These are phyloP conservation scores for Ferrisia virgata DNA, from an alignment of 2,888 invertebrate species.

Conservation along the genomic window DNA sequence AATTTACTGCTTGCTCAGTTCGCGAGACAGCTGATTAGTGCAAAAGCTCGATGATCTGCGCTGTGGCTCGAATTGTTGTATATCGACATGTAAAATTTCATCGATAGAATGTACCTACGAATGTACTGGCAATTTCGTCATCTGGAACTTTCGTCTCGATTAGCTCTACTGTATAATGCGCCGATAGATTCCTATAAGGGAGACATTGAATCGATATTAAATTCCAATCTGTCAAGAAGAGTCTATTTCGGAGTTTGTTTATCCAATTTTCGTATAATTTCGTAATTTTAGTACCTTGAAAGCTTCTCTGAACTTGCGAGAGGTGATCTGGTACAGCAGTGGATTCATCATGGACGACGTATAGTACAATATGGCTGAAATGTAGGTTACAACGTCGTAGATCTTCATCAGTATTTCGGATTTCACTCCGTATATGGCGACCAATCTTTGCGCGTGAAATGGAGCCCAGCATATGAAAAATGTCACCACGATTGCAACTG, in stretches of 20 bases:
- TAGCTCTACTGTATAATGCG: too few relatives aligned
- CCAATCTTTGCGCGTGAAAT: slow-evolving; percentile 86
- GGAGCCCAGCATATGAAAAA: slow-evolving; percentile 90
- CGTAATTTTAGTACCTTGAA: slow-evolving; percentile 69
- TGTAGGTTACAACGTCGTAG: slow-evolving; percentile 71
- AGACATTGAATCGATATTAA: too few relatives aligned
- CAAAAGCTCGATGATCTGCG: too few relatives aligned
- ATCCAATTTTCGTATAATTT: not conserved
- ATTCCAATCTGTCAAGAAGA: too few relatives aligned
- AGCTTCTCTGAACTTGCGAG: slow-evolving; percentile 86
- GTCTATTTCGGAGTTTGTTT: not conserved
- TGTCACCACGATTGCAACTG: slow-evolving; percentile 86
- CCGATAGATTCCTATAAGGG: too few relatives aligned
- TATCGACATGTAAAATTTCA: too few relatives aligned
- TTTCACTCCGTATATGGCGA: slow-evolving; percentile 69
- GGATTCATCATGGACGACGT: slow-evolving; percentile 91
- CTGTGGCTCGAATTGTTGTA: too few relatives aligned
- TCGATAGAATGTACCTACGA: too few relatives aligned
- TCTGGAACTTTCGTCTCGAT: too few relatives aligned
- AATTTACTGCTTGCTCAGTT: too few relatives aligned
- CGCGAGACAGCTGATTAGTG: too few relatives aligned
- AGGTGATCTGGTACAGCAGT: slow-evolving; percentile 90
- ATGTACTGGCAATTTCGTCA: too few relatives aligned
- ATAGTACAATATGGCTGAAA: slow-evolving; percentile 87
- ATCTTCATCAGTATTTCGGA: slow-evolving; percentile 54